Percentiles rank a stretch among this genome's conserved stretches.
Evolutionary conservation across 2,797 vertebrate species (phyloP).

Genomic region (Poecilia wingei): DNA sequence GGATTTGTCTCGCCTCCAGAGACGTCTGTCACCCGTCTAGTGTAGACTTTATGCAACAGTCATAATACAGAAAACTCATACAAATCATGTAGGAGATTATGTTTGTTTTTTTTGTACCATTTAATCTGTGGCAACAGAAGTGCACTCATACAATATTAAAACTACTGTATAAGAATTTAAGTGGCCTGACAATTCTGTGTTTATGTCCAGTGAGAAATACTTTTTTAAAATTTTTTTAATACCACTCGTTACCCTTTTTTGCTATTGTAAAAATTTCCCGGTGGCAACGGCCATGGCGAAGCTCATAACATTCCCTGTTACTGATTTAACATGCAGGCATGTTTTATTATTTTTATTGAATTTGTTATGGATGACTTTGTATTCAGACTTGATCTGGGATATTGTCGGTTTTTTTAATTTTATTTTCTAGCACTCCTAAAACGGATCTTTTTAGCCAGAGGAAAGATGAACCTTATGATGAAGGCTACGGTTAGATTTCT

Average conservation of each 20-base stretch:
- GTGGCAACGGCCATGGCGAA: slow-evolving; percentile 7
- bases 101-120: slow-evolving; percentile 47
- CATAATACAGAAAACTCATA: slow-evolving; percentile 49
- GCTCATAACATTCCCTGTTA: slow-evolving; percentile 48
- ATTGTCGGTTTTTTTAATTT: slow-evolving; percentile 1
- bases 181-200: slow-evolving; percentile 64
- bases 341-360: slow-evolving; percentile 69
- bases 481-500: background rate
- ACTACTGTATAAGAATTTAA: slow-evolving; percentile 68
- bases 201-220: slow-evolving; percentile 44
- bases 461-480: slow-evolving; percentile 6
- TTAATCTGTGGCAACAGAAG: slow-evolving; percentile 58
- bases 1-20: slow-evolving; percentile 41
- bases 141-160: slow-evolving; percentile 64
- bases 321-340: slow-evolving; percentile 86
- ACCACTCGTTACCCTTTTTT: background rate
- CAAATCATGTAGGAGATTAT: slow-evolving; percentile 22
- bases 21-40: slow-evolving; percentile 48
- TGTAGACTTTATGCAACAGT: slow-evolving; percentile 70
- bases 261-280: slow-evolving; percentile 7
- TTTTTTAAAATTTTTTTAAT: slow-evolving; percentile 4
- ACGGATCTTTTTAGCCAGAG: slow-evolving; percentile 53
- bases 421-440: slow-evolving; percentile 27
- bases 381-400: background rate
- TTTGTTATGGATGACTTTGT: slow-evolving; percentile 22